These are phyloP conservation scores for Leucosticte australis DNA, from an alignment of 2,113 vertebrate species.

Conservation along the genomic window DNA sequence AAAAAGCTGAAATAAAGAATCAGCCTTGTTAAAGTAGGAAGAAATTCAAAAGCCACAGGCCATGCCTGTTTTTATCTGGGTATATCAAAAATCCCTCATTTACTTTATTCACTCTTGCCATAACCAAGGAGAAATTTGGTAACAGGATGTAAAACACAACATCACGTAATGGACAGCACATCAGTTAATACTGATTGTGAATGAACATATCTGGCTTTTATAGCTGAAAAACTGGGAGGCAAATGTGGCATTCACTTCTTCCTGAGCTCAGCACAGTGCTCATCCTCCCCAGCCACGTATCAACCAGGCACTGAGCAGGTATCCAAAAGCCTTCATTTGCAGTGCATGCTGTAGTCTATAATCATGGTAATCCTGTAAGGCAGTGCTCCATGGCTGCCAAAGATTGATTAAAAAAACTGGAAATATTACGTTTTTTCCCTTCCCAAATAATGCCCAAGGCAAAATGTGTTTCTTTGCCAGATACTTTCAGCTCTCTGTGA, in stretches of 20 bases:
- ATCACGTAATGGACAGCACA: neutral
- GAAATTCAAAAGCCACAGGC: neutral
- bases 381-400: constrained; percentile 14
- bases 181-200: neutral
- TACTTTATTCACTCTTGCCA: neutral
- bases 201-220: neutral
- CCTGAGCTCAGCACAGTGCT: neutral
- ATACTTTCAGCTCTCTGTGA: constrained; percentile 30
- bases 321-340: neutral
- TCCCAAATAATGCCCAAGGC: constrained; percentile 12
- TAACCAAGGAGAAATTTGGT: neutral
- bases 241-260: neutral
- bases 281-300: neutral
- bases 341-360: neutral
- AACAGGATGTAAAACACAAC: neutral
- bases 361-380: constrained; percentile 22
- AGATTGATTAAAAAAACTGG: constrained; percentile 50
- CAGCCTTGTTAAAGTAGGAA: neutral
- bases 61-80: neutral
- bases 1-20: neutral
- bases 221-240: neutral
- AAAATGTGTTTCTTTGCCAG: constrained; percentile 42
- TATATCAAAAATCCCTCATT: neutral
- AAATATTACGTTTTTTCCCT: constrained; percentile 31
- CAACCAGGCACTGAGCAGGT: neutral